Base-by-base conservation (phyloP, 1,140 invertebrate genomes). In the Battus philenor region DNA sequence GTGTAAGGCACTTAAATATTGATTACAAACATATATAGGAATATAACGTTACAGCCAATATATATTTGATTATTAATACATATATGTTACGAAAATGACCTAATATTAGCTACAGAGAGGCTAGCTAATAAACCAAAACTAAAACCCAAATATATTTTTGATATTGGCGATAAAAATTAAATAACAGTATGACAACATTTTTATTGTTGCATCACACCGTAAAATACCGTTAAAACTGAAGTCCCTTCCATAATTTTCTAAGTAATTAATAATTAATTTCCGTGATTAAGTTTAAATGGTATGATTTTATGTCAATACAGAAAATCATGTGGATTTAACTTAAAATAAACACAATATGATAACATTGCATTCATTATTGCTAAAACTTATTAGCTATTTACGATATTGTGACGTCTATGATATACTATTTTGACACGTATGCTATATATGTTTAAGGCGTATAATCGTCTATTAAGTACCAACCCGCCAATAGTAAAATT, bases 401-500 rank as follows among this genome's bases (percentile, higher is more conserved):
- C 13, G 24, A 41, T 9, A 41, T 41, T 41, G 38, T 41, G 38
- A 41, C 38, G 26, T 30, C 29, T 41, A 41, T 29, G 8, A 41
- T 39, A 39, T 41, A 41, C 38, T 41, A 41, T 41, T 41, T 41
- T 41, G 38, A 41, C 38, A 41, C 38, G 26, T 41, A 29, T 29
- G 3, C 15, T 41, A 12, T 41, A 27, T 41, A 11, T 17, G 6
- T 2, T 10, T 41, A 41, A 29, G 29, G 38, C 26, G 13, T 15
- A 41, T 15, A 41, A 29, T 41, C 38, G 38, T 41, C 13, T 27
- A 30, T 6, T 12, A 30, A 20, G 31, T 18, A 36, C 10, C 33
- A 33, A 18, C 15, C 9, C 20, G 12, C 9, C n/a, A 53, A 38
- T 36, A 44, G 48, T 50, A 50, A 50, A 47, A 48, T n/a, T n/a